Percentiles rank a stretch among this genome's conserved stretches.
phyloP scores from a whole-genome alignment of 2,888 invertebrate species.

The Ernsta delagoae region DNA sequence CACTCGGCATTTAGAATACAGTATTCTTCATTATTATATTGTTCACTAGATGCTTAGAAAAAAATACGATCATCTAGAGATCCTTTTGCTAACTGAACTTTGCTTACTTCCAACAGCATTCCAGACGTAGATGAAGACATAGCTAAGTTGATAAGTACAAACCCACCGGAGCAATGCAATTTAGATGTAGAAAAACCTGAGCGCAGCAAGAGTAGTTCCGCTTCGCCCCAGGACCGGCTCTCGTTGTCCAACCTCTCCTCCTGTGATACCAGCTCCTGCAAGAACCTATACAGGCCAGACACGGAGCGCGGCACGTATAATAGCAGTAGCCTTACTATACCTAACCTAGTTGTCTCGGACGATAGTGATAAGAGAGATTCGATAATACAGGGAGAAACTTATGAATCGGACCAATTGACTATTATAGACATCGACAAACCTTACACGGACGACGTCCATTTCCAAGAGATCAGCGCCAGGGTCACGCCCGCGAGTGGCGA shows the following conservation, averaged over 20 bases:
- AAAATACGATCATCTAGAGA: no score
- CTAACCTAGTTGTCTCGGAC: conserved; percentile 78
- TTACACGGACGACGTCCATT: conserved; percentile 77
- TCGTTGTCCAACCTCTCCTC: no score
- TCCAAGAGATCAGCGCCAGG: conserved; percentile 62
- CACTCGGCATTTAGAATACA: no score
- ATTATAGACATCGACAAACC: conserved; percentile 87
- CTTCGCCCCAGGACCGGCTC: conserved; percentile 56
- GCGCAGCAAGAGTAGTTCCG: conserved; percentile 59
- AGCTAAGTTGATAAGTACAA: conserved; percentile 76
- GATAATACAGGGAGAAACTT: conserved; percentile 80
- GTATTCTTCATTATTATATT: no score
- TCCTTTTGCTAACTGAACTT: neutral
- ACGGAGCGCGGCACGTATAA: conserved; percentile 61
- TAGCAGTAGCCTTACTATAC: conserved; percentile 79
- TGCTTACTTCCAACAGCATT: conserved; percentile 64
- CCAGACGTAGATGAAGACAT: conserved; percentile 84
- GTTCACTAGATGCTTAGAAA: no score
- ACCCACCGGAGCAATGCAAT: conserved; percentile 60
- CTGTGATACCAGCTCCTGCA: conserved; percentile 58
- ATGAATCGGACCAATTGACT: conserved; percentile 87
- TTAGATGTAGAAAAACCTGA: conserved; percentile 66
- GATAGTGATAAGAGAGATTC: conserved; percentile 76
- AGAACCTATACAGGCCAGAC: conserved; percentile 70
- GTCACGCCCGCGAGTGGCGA: conserved; percentile 71